Evolutionary conservation across 1,140 invertebrate genomes (phyloP), one percentile per base, ranked within the genome.

Genomic region (Anadara kagoshimensis): DNA sequence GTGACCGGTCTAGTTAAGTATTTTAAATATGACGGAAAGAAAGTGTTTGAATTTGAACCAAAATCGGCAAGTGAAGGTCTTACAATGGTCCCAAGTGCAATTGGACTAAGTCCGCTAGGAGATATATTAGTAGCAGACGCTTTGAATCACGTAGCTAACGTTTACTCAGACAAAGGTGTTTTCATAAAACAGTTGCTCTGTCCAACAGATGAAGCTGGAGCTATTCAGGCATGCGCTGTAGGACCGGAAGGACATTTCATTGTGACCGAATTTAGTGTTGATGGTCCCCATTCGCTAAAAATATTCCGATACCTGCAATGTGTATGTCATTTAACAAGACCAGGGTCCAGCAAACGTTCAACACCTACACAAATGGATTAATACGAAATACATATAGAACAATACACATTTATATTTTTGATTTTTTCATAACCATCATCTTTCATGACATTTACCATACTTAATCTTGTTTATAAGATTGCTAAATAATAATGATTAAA

Each of bases 181-280:
- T 70, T 86, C 7, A 36, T 87, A 1, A 66, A 80, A 47, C 79
- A 83, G 61, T 64, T 86, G 1, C 18, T 86, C 14, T 71, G 75
- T 57, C 86, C 86, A 20, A 69, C 73, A 45, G 86, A 88, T 62
- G 82, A 80, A 24, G 75, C 70, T 24, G 86, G 84, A 14, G 47
- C 74, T 41, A 68, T 87, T 29, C 82, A 87, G 68, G 64, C 85
- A 59, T 79, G 85, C 61, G 78, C 78, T 58, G 63, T 86, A 14
- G 85, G 85, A 59, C 83, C 80, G 29, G 86, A 88, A 72, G 87
- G 87, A 53, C 87, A 88, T 61, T 43, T 88, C 36, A 79, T 86
- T 10, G 71, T 68, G 0, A 76, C 84, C 12, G 87, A 88, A 59
- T 86, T 78, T 68, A 83, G 82, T 53, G 49, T 83, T 54, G 70